Percentiles rank a stretch among this genome's conserved stretches.
These are phyloP conservation scores for Rhyacichthys aspro DNA, from an alignment of 2,797 vertebrate species.

Conservation along the genomic window DNA sequence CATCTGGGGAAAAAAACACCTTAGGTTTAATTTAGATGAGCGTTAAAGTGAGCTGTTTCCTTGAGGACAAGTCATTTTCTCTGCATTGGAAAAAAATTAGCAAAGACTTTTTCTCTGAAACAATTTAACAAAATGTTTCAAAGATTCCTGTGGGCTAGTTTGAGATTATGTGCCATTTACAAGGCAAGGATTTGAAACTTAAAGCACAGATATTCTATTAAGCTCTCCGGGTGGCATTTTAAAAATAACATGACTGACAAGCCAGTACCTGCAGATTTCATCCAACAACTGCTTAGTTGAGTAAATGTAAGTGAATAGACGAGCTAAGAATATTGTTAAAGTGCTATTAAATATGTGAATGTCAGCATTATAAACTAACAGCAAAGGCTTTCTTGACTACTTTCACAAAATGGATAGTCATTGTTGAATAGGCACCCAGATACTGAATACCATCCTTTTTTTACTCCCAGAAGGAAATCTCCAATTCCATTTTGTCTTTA, in stretches of 20 bases:
- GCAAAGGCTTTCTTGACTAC: constrained; percentile 18
- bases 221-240: constrained; percentile 42
- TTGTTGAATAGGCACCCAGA: constrained; percentile 15
- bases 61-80: constrained; percentile 48
- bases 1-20: constrained; percentile 28
- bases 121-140: constrained; percentile 60
- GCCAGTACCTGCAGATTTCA: constrained; percentile 27
- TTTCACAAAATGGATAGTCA: constrained; percentile 24
- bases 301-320: constrained; percentile 9
- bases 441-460: constrained; percentile 26
- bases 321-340: constrained; percentile 7
- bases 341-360: constrained; percentile 16
- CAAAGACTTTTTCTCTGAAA: constrained; percentile 45
- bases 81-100: constrained; percentile 26
- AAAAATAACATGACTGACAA: constrained; percentile 33
- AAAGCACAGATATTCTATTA: constrained; percentile 34
- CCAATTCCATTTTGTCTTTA: constrained; percentile 50
- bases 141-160: constrained; percentile 56
- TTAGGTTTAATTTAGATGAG: constrained; percentile 56
- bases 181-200: constrained; percentile 52
- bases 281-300: constrained; percentile 17
- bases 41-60: constrained; percentile 51
- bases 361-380: constrained; percentile 21
- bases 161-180: constrained; percentile 64
- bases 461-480: constrained; percentile 46